Evolutionary conservation across 2,113 vertebrate genomes (phyloP), one percentile per base, ranked within the genome.

Genomic region (Danionella cerebrum): DNA sequence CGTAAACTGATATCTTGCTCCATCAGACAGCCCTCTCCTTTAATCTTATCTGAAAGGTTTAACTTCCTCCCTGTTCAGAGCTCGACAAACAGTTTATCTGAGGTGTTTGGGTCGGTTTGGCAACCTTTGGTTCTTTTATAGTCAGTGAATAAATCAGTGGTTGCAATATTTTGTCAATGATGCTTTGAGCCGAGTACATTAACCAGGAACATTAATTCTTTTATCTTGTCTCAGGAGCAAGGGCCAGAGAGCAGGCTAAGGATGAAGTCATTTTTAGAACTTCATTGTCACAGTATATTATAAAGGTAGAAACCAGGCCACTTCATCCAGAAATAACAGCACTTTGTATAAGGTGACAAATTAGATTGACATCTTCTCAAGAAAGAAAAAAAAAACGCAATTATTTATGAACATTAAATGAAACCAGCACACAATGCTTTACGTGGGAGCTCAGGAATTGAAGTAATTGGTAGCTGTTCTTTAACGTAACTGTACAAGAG

Each of bases 221-320:
- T 59, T 66, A 54, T 57, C 55, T 6, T 33, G 5, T 24, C 47
- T 59, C 31, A 31, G 47, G 72, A 35, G 53, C n/a, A 50, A 27
- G 25, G 64, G 35, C 35, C 64, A 60, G 50, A n/a, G n/a, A 24
- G 25, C 6, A 5, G 18, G 58, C 31, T 54, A 41, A 58, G 39
- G 19, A 38, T 67, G 6, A 67, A 62, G 62, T 63, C 25, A 58
- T 73, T 73, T 64, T 76, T 70, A 73, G 55, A 66, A 55, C 54
- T 66, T 58, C 48, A 67, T 63, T 63, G 55, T 57, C 21, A 67
- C 67, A 53, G 64, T 67, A 29, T 70, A 69, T 60, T 69, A 70
- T 45, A 53, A 52, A 63, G 21, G 21, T 64, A 58, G 67, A 70
- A 76, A 70, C 63, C 65, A 67, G 67, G 71, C 64, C 75, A 70